A percentile compares a stretch with the other conserved stretches of the same genome.
phyloP scores from a whole-genome alignment of 2,797 vertebrate genomes.

The Macropus fuliginosus region DNA sequence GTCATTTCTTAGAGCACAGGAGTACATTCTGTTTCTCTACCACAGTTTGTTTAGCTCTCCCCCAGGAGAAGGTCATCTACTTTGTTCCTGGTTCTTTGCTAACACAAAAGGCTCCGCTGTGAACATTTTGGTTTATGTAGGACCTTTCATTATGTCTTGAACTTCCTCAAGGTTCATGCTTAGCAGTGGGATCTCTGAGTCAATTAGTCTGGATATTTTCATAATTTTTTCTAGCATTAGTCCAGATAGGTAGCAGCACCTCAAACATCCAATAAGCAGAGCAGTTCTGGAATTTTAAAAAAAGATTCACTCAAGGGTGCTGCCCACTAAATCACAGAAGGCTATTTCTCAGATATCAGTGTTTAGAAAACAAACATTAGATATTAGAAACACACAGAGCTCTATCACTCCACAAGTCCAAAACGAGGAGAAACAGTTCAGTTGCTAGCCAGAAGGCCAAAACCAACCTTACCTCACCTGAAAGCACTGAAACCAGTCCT shows the following conservation, averaged over 20 bases:
- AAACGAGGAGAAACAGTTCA: not conserved
- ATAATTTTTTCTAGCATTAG: not conserved
- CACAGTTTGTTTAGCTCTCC: not conserved
- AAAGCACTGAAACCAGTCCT: not conserved
- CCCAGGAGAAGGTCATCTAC: no score
- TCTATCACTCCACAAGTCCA: not conserved
- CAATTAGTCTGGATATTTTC: not conserved
- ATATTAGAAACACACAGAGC: not conserved
- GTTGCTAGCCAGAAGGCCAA: not conserved
- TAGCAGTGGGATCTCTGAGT: not conserved
- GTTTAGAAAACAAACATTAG: not conserved
- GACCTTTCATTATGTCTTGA: not conserved
- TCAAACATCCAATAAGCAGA: not conserved
- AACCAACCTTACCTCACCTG: not conserved
- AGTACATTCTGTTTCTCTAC: not conserved
- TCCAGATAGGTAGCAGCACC: not conserved
- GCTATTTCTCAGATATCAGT: not conserved
- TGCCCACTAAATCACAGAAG: not conserved
- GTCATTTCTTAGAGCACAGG: not conserved
- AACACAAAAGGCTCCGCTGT: not conserved
- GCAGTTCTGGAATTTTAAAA: not conserved
- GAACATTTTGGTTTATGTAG: not conserved
- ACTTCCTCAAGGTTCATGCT: not conserved
- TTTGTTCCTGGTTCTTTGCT: not conserved
- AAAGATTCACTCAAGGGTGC: not conserved